phyloP scores from a whole-genome alignment of 2,113 vertebrate species.

The Polypterus senegalus region DNA sequence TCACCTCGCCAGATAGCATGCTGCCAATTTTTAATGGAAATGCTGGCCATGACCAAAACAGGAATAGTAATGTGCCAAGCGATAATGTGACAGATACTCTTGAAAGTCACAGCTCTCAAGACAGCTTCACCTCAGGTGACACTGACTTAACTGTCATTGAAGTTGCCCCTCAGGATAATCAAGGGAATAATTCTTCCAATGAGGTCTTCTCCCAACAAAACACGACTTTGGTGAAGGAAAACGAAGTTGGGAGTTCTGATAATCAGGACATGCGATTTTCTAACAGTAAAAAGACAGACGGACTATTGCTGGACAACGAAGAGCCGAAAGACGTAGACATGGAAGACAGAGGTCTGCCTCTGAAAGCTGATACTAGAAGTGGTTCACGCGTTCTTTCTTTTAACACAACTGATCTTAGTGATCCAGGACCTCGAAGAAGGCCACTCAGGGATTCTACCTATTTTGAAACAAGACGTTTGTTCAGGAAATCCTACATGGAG shows the following conservation, averaged over 20 bases:
- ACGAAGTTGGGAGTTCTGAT: too few relatives aligned
- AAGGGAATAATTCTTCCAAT: background rate
- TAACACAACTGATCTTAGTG: constrained; percentile 39
- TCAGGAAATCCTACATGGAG: constrained; percentile 72
- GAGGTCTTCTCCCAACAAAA: background rate
- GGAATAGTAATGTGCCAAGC: constrained; percentile 29
- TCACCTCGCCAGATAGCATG: constrained; percentile 45
- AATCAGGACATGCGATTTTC: background rate
- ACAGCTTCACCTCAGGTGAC: constrained; percentile 17
- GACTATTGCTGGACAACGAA: background rate
- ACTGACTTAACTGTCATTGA: constrained; percentile 46
- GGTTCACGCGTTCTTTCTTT: constrained; percentile 37
- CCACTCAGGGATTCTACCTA: constrained; percentile 41
- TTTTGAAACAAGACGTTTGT: constrained; percentile 54
- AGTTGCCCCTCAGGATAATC: constrained; percentile 16
- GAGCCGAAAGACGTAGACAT: background rate
- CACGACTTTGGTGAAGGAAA: background rate
- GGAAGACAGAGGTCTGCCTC: background rate
- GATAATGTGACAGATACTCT: constrained; percentile 48
- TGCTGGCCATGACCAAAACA: constrained; percentile 37
- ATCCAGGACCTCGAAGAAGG: constrained; percentile 35
- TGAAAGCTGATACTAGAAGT: background rate
- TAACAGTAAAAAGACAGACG: background rate
- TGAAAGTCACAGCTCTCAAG: constrained; percentile 50
- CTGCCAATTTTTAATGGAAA: constrained; percentile 36